Base-by-base conservation (phyloP, 2,113 vertebrate species). In the Notothenia coriiceps region DNA sequence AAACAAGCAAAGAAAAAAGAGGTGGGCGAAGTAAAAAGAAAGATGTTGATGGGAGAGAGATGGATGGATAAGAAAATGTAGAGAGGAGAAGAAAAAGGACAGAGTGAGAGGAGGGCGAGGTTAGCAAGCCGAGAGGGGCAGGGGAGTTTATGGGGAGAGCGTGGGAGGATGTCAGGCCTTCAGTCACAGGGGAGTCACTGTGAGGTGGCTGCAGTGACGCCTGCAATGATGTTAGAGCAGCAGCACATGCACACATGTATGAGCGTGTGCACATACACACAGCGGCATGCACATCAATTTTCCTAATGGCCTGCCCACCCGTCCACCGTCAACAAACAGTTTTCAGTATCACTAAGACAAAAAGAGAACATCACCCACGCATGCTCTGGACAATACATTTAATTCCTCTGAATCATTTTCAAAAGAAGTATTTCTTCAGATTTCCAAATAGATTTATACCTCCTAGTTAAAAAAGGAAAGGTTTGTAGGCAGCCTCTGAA, bases 121-220 rank as follows among this genome's bases (percentile, higher is more conserved):
- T 68, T 67, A 56, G 67, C 25, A 44, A 52, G 80, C 56, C 2
- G 22, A 74, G 80, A 74, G 73, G 77, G 74, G 70, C 13, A 22
- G 86, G 61, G 82, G 85, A 80, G 85, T 64, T 69, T 81, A 70
- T 76, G 83, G 79, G 82, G 76, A 79, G 80, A 80, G 86, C 69
- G 93, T 91, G 90, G 92, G 91, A 90, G 89, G 91, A 54, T 93
- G 93, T 91, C 91, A 91, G 93, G 90, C 82, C 89, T 82, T 85
- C 86, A 87, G 86, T 89, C 92, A 88, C 93, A 80, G 75, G 92
- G 91, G 93, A 94, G 91, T 91, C 91, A 90, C 90, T 79, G 85
- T 77, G 86, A 92, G 86, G 89, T 87, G 90, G 89, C 90, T 91
- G 89, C 86, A 83, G 85, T 93, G 92, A 93, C 92, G 93, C 60